Conservation (phyloP, 2,113 vertebrate genomes). For the Rattus norvegicus region GRCr8 NC_086020.1:22841001-22841500, state of each 20-base stretch:
- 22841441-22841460: background rate
- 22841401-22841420: background rate
- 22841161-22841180: background rate
- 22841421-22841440: background rate
- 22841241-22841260: background rate
- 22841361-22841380: background rate
- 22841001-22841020: background rate
- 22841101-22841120: background rate
- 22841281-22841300: background rate
- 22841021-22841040: background rate
- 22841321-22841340: background rate
- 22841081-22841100: background rate
- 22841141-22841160: background rate
- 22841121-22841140: background rate
- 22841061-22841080: background rate
- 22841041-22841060: background rate
- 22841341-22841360: background rate
- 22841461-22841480: background rate
- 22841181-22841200: background rate
- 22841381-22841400: background rate
- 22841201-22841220: background rate
- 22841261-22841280: background rate
- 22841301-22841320: background rate
- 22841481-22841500: background rate
- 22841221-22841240: background rate